phyloP scores from a whole-genome alignment of 2,797 vertebrate genomes.

The Centroberyx gerrardi region DNA sequence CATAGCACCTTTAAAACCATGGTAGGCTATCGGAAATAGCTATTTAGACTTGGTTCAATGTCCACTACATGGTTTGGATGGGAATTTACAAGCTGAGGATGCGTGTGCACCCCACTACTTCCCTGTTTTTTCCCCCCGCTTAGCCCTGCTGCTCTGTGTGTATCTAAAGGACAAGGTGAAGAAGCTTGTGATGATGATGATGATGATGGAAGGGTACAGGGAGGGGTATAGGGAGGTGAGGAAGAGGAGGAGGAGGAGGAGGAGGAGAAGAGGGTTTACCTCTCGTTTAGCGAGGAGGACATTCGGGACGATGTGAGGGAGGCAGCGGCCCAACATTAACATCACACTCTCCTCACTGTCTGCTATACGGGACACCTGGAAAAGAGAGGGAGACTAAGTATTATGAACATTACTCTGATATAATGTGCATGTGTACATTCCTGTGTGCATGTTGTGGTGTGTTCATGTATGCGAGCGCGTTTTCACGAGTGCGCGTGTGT shows the following conservation, averaged over 20 bases:
- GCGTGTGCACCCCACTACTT: neutral
- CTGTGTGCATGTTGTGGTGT: neutral
- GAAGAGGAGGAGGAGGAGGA: slow-evolving; percentile 18
- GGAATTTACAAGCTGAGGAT: neutral
- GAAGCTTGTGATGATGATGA: slow-evolving; percentile 37
- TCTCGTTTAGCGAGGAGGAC: slow-evolving; percentile 98
- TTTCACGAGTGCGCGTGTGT: neutral
- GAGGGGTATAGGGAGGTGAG: slow-evolving; percentile 11
- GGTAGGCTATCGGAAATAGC: no score
- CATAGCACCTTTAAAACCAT: slow-evolving; percentile 3
- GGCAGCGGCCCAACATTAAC: slow-evolving; percentile 98
- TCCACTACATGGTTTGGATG: slow-evolving; percentile 1
- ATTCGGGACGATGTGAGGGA: slow-evolving; percentile 98
- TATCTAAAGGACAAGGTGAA: slow-evolving; percentile 68
- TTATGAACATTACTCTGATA: neutral
- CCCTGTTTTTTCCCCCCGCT: slow-evolving; percentile 4
- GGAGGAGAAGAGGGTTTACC: slow-evolving; percentile 83
- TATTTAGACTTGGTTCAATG: neutral
- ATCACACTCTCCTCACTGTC: slow-evolving; percentile 98
- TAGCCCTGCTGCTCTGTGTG: slow-evolving; percentile 68
- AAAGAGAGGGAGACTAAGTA: slow-evolving; percentile 5
- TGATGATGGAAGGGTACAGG: slow-evolving; percentile 40
- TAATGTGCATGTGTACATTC: neutral
- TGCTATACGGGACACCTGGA: slow-evolving; percentile 96
- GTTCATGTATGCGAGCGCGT: slow-evolving; percentile 32